These are phyloP conservation scores for Cancer borealis DNA, from an alignment of 2,888 invertebrate species.

Conservation along the genomic window DNA sequence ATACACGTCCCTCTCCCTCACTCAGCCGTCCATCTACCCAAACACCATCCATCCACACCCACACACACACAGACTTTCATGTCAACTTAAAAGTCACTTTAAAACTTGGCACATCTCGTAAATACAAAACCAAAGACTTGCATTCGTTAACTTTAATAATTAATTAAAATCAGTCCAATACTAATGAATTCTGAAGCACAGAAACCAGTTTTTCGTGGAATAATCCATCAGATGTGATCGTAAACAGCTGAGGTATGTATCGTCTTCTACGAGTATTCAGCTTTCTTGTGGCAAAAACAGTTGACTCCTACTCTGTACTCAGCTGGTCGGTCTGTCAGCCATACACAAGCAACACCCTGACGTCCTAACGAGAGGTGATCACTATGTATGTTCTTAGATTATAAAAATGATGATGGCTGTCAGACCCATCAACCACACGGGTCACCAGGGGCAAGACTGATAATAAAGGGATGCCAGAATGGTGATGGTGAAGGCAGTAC, in stretches of 20 bases:
- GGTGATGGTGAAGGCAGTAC: background rate
- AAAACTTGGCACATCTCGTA: background rate
- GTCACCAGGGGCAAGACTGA: background rate
- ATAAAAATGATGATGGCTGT: conserved; percentile 30
- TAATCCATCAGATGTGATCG: background rate
- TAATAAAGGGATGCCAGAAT: background rate
- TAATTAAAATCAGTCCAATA: background rate
- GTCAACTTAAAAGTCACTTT: background rate
- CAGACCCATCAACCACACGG: conserved; percentile 4
- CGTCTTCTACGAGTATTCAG: background rate
- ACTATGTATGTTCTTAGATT: background rate
- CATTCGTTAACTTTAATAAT: background rate
- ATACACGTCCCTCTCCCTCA: background rate
- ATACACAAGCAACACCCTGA: background rate
- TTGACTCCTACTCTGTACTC: background rate
- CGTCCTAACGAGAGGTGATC: conserved; percentile 15
- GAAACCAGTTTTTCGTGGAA: background rate
- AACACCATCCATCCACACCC: background rate
- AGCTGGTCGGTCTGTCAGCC: background rate
- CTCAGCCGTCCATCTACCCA: background rate
- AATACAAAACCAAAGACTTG: background rate
- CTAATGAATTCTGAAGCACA: background rate
- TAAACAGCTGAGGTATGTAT: background rate
- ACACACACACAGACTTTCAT: background rate
- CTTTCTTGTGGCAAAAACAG: background rate